Base-by-base conservation (phyloP, 1,140 invertebrate genomes). In the Semibalanus balanoides region DNA sequence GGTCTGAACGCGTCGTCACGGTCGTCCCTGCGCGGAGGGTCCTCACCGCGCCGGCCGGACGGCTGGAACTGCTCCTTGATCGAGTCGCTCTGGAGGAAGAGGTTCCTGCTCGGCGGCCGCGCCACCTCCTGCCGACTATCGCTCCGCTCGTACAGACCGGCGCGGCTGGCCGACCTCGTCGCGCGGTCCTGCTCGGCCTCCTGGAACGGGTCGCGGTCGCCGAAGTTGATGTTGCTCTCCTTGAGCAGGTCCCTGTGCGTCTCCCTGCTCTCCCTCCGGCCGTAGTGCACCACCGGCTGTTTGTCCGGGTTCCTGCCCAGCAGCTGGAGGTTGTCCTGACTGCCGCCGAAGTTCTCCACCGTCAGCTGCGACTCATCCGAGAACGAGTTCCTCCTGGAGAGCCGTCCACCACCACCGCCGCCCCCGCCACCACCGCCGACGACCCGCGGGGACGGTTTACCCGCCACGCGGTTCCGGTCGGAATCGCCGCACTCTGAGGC, bases 271-370 rank as follows among this genome's bases (percentile, higher is more conserved):
- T 75, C 71, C 11, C 77, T 73, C 19, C 76, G 74, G 76, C 78
- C n/a, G 76, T 74, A 35, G 78, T 80, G 79, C 28, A 86, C 84
- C 19, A 86, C 88, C 3, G 89, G 83, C 79, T 90, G 90, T 83
- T 94, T 94, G 83, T 93, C 91, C 0, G 91, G 91, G 86, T 94
- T 90, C 80, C 86, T 86, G 69, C 86, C 88, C 79, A 87, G 87
- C 80, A 88, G 87, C 82, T 86, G 89, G 81, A 87, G 83, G 81
- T 89, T 90, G 82, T 86, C 92, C 86, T 93, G 91, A 64, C 81
- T 82, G 89, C 92, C 93, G 35, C 93, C 93, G 84, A 96, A 94
- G 84, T 96, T 95, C 85, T 96, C 93, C 35, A 95, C 91, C 0
- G 93, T 95, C 77, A 96, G 84, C 83, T 84, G 85, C 35, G 92